These are phyloP conservation scores for Caerostris darwini DNA, from an alignment of 1,140 invertebrate genomes.

Conservation along the genomic window DNA sequence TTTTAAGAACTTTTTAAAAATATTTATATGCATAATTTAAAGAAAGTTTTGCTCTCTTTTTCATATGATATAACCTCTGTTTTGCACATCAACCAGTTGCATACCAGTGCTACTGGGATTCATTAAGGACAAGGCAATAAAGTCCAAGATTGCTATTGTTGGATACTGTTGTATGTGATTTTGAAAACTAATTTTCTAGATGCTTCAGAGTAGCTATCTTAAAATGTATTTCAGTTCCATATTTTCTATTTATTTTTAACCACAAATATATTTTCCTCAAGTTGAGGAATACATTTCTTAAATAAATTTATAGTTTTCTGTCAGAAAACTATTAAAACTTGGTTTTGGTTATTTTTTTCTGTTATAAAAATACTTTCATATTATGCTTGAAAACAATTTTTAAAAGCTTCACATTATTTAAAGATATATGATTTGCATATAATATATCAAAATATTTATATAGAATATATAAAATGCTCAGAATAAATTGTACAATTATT, in stretches of 20 bases:
- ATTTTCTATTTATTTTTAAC: constrained; percentile 76
- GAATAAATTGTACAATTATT: too few relatives aligned
- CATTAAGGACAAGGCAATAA: constrained; percentile 62
- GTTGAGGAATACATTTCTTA: constrained; percentile 76
- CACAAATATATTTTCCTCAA: constrained; percentile 75
- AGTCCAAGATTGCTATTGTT: constrained; percentile 61
- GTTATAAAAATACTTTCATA: not conserved
- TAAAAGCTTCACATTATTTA: too few relatives aligned
- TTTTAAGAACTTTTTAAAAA: not conserved
- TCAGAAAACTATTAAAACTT: constrained; percentile 52
- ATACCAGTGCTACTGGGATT: not conserved
- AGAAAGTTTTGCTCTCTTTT: constrained; percentile 23
- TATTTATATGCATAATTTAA: not conserved
- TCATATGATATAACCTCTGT: constrained; percentile 26
- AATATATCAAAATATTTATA: too few relatives aligned
- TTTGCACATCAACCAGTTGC: constrained; percentile 34
- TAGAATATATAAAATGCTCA: too few relatives aligned
- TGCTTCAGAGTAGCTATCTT: constrained; percentile 61
- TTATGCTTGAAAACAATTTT: too few relatives aligned
- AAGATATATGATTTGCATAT: too few relatives aligned
- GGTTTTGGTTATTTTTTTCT: constrained; percentile 6
- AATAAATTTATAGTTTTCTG: constrained; percentile 66
- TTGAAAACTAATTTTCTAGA: constrained; percentile 66
- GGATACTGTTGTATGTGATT: constrained; percentile 42
- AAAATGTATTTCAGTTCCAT: constrained; percentile 71